A percentile compares a stretch with the other conserved stretches of the same genome.
Conservation (phyloP, 2,797 vertebrate genomes). For the Sebastolobus altivelis region DNA sequence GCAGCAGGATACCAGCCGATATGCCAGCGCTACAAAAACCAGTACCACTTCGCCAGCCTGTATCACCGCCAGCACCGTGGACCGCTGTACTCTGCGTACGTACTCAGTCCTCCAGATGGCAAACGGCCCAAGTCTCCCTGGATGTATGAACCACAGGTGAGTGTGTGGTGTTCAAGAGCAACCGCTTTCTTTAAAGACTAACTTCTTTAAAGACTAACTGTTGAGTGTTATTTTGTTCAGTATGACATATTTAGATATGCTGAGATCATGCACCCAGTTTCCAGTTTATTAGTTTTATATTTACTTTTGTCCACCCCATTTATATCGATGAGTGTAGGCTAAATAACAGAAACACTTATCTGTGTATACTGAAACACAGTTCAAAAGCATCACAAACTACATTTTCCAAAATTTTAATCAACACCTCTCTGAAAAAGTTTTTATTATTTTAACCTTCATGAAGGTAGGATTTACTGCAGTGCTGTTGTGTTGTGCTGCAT, state of each 20-base stretch:
- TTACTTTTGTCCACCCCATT: not conserved
- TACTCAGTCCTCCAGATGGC: conserved; percentile 58
- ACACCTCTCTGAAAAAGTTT: not conserved
- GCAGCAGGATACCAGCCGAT: conserved; percentile 59
- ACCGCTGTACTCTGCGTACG: conserved; percentile 76
- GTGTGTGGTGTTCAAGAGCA: not conserved
- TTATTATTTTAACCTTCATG: not conserved
- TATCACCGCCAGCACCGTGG: conserved; percentile 56
- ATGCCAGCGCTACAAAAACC: conserved; percentile 78
- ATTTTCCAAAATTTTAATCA: not conserved
- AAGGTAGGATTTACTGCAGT: not conserved
- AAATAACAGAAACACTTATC: too few species aligned
- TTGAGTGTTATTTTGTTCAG: not conserved
- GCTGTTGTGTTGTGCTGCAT: not conserved
- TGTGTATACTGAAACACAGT: too few species aligned
- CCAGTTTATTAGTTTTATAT: not conserved
- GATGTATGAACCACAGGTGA: conserved; percentile 83
- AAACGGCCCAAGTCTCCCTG: conserved; percentile 61
- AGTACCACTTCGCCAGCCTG: conserved; percentile 77
- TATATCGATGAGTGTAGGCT: too few species aligned
- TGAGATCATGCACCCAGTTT: not conserved
- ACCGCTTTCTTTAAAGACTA: not conserved
- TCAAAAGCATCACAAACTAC: not conserved
- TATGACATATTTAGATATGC: not conserved
- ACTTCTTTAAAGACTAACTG: not conserved